Conservation (phyloP, 2,888 invertebrate species). For the Drosophila testacea region DNA sequence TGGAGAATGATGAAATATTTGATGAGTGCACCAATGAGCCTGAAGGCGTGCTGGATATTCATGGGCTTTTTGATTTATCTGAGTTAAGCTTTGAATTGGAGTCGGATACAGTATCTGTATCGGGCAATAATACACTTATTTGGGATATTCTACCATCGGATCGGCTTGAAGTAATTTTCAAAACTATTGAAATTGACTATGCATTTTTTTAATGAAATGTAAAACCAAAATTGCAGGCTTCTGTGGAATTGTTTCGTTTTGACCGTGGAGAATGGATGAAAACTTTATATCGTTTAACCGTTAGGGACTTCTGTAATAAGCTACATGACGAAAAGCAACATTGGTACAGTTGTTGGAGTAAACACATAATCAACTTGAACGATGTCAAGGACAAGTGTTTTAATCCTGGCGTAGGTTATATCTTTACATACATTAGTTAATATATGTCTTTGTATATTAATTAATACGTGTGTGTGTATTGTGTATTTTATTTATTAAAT, state of each 20-base stretch:
- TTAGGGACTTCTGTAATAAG: neutral
- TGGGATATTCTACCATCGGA: constrained; percentile 32
- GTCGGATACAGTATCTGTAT: fast-evolving
- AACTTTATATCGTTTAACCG: neutral
- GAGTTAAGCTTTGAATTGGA: neutral
- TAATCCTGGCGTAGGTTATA: constrained; percentile 30
- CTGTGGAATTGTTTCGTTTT: fast-evolving
- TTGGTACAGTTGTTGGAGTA: constrained; percentile 33
- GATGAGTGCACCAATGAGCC: constrained; percentile 9
- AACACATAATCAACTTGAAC: constrained; percentile 19
- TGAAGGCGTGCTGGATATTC: neutral
- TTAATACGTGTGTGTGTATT: no score
- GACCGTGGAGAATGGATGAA: constrained; percentile 32
- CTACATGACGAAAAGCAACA: constrained; percentile 21
- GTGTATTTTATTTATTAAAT: neutral
- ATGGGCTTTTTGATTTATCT: constrained; percentile 1
- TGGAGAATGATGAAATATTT: constrained; percentile 20
- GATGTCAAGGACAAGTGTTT: constrained; percentile 29
- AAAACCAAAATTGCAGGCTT: neutral
- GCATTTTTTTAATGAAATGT: neutral
- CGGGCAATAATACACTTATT: constrained; percentile 24
- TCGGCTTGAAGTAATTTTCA: constrained; percentile 24
- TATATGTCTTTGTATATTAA: no score
- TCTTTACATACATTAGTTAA: no score
- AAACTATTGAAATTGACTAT: neutral